phyloP scores from a whole-genome alignment of 2,888 invertebrate genomes.

The Sesamia inferens region DNA sequence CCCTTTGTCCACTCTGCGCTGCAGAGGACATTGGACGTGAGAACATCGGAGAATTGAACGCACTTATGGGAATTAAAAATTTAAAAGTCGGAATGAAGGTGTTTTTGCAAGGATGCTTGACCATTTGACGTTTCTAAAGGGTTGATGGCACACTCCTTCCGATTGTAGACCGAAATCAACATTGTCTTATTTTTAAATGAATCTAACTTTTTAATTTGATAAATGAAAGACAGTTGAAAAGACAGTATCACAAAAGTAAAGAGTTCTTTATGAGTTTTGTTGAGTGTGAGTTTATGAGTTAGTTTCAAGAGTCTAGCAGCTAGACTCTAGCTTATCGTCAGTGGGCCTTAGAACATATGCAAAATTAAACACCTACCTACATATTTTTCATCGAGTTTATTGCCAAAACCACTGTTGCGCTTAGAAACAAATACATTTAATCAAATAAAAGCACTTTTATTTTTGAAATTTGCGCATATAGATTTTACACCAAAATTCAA shows the following conservation, averaged over 20 bases:
- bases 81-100: background rate
- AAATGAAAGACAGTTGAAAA: background rate
- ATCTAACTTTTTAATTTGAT: background rate
- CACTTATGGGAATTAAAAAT: conserved; percentile 43
- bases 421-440: background rate
- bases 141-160: background rate
- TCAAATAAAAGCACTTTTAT: background rate
- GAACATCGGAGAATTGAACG: conserved; percentile 38
- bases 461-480: background rate
- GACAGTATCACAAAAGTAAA: background rate
- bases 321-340: background rate
- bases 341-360: background rate
- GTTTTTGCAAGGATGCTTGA: background rate
- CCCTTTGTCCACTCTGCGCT: conserved; percentile 30
- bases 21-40: conserved; percentile 10
- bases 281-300: too few species aligned
- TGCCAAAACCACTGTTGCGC: background rate
- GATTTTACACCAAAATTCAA: background rate
- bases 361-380: background rate
- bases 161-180: background rate
- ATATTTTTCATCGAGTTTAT: background rate
- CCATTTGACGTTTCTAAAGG: background rate
- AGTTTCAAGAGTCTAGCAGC: too few species aligned
- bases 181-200: background rate
- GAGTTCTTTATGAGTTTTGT: background rate